These are phyloP conservation scores for Hydrotaea diabolus DNA, from an alignment of 2,888 invertebrate genomes.

Conservation along the genomic window DNA sequence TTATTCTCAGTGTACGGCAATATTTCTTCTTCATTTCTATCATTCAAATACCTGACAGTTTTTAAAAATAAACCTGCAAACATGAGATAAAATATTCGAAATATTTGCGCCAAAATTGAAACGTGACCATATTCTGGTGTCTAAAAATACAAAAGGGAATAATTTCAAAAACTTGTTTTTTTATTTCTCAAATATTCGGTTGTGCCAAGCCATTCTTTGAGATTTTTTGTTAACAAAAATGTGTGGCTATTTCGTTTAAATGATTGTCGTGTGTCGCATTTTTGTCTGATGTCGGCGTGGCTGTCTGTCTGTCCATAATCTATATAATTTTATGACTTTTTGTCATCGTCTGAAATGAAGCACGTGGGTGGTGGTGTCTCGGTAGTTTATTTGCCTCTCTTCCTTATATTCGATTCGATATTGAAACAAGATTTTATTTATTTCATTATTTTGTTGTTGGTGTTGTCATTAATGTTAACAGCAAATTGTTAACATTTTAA, in stretches of 20 bases:
- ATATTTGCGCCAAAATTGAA: background rate
- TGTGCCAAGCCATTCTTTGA: background rate
- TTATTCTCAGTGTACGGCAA: no score
- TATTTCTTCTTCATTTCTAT: no score
- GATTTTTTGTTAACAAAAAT: background rate
- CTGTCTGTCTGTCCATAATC: background rate
- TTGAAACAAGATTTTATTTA: background rate
- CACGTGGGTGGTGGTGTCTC: background rate
- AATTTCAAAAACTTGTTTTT: background rate
- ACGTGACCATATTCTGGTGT: background rate
- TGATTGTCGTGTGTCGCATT: background rate
- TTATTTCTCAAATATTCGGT: no score
- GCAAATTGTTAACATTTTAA: constrained; percentile 27
- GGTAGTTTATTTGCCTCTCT: background rate
- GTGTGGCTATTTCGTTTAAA: background rate
- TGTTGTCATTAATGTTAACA: constrained; percentile 18
- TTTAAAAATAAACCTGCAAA: no score
- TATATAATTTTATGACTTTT: background rate
- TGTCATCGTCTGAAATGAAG: background rate
- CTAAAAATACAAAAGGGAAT: background rate
- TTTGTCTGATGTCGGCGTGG: background rate
- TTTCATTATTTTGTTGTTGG: background rate
- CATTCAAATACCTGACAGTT: no score
- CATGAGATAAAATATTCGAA: background rate
- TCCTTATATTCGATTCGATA: background rate